Base-by-base conservation (phyloP, 53 echinoderm and acorn worm species). In the Luidia sarsii region DNA sequence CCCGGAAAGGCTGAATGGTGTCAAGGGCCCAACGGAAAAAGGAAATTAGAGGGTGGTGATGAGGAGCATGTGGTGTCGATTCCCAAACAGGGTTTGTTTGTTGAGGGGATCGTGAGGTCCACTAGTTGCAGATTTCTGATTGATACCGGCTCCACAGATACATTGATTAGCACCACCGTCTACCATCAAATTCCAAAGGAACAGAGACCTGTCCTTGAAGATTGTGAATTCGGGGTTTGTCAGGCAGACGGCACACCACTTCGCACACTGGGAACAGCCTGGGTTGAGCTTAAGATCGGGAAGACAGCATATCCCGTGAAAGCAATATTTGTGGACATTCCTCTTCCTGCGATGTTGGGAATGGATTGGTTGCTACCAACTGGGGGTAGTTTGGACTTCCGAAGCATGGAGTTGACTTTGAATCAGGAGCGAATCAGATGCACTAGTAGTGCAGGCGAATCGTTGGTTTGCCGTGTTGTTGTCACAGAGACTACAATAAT, bases 241-340 rank as follows among this genome's bases (percentile, higher is more conserved):
- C 50, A 49, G 20, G 86, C 67, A 9, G 74, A 90, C 67, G 72
- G 79, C 3, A 75, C 48, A 15, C 65, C 70, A 35, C 30, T 90
- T n/a, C 22, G 18, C 6, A 48, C 57, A 1, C 15, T 52, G 24
- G 90, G 90, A 18, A 29, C 50, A 31, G 87, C 87, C 0, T 61
- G 50, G 70, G 13, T 87, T 14, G 81, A 87, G 10, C 29, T 87
- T 0, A 30, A 11, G 7, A 55, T 87, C 4, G 87, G 87, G 7
- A 51, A 6, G 33, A 71, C 87, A 6, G 20, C 32, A 13, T 56
- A 43, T 8, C 18, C 72, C 0, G 41, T 81, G 4, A 49, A 20
- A 20, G 50, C 8, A 0, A 49, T 49, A 3, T 16, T 49, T 49
- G 50, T 20, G 18, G 50, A 49, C 50, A 49, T 49, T 0, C 16